Conservation (phyloP, 2,797 vertebrate genomes). For the Siniperca obscura region DNA sequence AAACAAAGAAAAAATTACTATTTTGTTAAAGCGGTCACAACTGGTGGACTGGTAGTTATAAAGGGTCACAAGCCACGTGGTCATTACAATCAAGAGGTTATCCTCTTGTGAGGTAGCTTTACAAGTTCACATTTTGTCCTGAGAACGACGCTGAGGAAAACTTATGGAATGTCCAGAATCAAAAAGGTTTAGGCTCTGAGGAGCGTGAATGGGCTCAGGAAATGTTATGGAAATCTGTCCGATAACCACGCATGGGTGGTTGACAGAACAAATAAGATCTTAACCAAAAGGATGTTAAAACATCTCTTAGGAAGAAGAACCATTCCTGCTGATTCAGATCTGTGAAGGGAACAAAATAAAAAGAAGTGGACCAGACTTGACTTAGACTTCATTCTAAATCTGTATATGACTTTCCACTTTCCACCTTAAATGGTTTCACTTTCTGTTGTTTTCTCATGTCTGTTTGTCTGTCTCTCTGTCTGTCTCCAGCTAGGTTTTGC, state of each 20-base stretch:
- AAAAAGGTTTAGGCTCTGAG: too few relatives aligned
- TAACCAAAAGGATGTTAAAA: background rate
- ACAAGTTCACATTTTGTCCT: too few relatives aligned
- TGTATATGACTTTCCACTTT: background rate
- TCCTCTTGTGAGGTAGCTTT: too few relatives aligned
- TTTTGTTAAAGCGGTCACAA: too few relatives aligned
- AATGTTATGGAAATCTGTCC: too few relatives aligned
- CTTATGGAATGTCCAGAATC: background rate
- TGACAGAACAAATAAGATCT: background rate
- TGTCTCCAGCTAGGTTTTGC: constrained; percentile 91
- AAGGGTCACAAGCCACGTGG: too few relatives aligned
- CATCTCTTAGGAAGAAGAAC: background rate
- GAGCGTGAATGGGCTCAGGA: too few relatives aligned
- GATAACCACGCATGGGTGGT: too few relatives aligned
- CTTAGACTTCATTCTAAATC: background rate
- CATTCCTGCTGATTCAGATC: constrained; percentile 19
- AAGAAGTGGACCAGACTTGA: constrained; percentile 13
- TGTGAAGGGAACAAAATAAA: background rate
- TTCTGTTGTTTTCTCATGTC: background rate
- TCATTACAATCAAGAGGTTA: too few relatives aligned
- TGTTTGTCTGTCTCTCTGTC: constrained; percentile 6
- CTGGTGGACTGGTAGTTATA: too few relatives aligned
- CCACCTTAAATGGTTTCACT: background rate
- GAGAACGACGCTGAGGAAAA: background rate
- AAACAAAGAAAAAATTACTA: too few relatives aligned